These are phyloP conservation scores for Tanypteryx hageni DNA, from an alignment of 2,888 invertebrate species.

Conservation along the genomic window DNA sequence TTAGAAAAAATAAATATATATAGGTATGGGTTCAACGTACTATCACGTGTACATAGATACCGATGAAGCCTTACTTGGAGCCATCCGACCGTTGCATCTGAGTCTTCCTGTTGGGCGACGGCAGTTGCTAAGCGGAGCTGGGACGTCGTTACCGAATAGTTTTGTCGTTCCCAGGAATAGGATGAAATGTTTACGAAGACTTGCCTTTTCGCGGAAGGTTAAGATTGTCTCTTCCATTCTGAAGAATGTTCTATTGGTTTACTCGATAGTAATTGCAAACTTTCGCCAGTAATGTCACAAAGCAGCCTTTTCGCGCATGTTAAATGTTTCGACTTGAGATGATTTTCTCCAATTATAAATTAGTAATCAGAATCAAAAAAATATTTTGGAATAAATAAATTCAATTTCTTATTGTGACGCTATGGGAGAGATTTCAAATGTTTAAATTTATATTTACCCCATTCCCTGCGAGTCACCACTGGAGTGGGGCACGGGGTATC, in stretches of 20 bases:
- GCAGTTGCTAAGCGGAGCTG: neutral
- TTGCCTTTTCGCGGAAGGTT: neutral
- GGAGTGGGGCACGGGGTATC: too few species aligned
- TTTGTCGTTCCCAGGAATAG: neutral
- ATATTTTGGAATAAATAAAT: neutral
- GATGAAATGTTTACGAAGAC: neutral
- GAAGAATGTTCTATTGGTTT: neutral
- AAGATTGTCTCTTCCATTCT: neutral
- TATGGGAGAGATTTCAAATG: too few species aligned
- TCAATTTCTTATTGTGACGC: too few species aligned
- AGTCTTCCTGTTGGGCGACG: neutral
- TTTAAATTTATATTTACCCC: too few species aligned
- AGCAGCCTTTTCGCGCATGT: too few species aligned
- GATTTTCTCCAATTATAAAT: neutral
- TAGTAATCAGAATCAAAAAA: neutral
- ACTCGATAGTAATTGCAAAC: too few species aligned
- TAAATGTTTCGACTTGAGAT: neutral
- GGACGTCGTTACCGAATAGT: neutral
- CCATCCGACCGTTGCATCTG: neutral
- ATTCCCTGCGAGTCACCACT: too few species aligned
- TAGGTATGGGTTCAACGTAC: neutral
- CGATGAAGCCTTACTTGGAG: neutral
- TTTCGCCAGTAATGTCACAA: too few species aligned
- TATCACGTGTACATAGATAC: neutral
- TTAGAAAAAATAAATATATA: neutral